phyloP scores from a whole-genome alignment of 2,888 invertebrate genomes.

The Apotomis betuletana region DNA sequence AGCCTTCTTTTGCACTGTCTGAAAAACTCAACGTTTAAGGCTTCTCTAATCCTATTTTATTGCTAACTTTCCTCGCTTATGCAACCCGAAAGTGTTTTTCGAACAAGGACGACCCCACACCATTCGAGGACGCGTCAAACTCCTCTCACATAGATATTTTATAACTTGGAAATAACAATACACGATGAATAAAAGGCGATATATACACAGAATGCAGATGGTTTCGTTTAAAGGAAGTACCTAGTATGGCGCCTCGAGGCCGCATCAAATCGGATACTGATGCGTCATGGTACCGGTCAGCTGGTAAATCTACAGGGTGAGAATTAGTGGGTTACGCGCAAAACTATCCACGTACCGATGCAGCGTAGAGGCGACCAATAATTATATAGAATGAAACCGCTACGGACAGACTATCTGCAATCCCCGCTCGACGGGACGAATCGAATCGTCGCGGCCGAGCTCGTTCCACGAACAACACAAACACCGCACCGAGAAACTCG shows the following conservation, averaged over 20 bases:
- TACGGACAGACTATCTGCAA: constrained; percentile 19
- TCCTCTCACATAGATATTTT: constrained; percentile 40
- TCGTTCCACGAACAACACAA: background rate
- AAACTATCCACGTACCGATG: constrained; percentile 10
- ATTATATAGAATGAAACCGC: constrained; percentile 13
- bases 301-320: background rate
- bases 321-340: background rate
- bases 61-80: constrained; percentile 68
- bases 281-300: background rate
- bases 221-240: constrained; percentile 53
- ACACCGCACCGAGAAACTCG: constrained; percentile 28
- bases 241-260: constrained; percentile 49
- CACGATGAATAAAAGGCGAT: constrained; percentile 54
- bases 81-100: constrained; percentile 57
- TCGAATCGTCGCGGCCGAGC: constrained; percentile 16
- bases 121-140: constrained; percentile 42
- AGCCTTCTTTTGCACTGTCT: constrained; percentile 49
- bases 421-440: constrained; percentile 22
- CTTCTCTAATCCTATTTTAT: constrained; percentile 51
- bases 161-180: constrained; percentile 51
- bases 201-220: constrained; percentile 59
- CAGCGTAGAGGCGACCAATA: constrained; percentile 16
- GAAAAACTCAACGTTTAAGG: constrained; percentile 30
- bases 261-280: constrained; percentile 13
- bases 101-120: constrained; percentile 11